A percentile compares a stretch with the other conserved stretches of the same genome.
Evolutionary conservation across 1,140 invertebrate species (phyloP).

Genomic region (Drosophila sturtevanti): DNA sequence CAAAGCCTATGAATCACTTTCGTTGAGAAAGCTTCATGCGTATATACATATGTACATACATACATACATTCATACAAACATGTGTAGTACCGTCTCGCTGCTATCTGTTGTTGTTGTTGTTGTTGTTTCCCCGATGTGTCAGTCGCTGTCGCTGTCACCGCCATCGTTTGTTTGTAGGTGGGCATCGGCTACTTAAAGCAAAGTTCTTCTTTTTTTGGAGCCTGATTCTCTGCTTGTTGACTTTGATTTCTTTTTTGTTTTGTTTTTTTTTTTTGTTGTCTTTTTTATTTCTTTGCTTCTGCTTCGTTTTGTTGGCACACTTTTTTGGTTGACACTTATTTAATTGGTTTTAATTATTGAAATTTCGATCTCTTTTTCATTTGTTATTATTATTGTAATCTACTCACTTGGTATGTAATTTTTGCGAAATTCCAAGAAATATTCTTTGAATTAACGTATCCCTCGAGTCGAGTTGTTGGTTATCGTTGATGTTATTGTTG

Average conservation of each 20-base stretch:
- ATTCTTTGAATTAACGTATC: conserved; percentile 6
- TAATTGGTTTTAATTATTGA: neutral
- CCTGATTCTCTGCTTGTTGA: conserved; percentile 31
- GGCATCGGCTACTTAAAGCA: conserved; percentile 40
- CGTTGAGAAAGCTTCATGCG: conserved; percentile 69
- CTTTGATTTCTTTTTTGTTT: conserved; percentile 70
- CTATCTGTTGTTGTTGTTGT: too few relatives aligned
- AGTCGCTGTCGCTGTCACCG: neutral
- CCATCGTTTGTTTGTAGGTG: conserved; percentile 12
- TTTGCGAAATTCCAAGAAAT: conserved; percentile 15
- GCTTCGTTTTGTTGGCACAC: conserved; percentile 50
- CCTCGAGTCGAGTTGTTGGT: neutral
- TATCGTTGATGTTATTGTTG: conserved; percentile 3
- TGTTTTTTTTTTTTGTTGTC: neutral
- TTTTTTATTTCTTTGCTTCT: too few relatives aligned
- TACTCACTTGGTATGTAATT: conserved; percentile 30
- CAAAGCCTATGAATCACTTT: conserved; percentile 66
- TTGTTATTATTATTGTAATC: too few relatives aligned
- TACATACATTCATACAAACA: neutral
- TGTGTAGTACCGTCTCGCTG: conserved; percentile 33
- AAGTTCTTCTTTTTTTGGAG: conserved; percentile 29
- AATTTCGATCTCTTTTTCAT: neutral
- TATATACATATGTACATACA: neutral
- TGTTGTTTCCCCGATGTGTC: conserved; percentile 4
- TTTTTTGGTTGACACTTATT: conserved; percentile 30